Conservation (phyloP, 1,140 invertebrate genomes). For the Heterodera carotae region DNA sequence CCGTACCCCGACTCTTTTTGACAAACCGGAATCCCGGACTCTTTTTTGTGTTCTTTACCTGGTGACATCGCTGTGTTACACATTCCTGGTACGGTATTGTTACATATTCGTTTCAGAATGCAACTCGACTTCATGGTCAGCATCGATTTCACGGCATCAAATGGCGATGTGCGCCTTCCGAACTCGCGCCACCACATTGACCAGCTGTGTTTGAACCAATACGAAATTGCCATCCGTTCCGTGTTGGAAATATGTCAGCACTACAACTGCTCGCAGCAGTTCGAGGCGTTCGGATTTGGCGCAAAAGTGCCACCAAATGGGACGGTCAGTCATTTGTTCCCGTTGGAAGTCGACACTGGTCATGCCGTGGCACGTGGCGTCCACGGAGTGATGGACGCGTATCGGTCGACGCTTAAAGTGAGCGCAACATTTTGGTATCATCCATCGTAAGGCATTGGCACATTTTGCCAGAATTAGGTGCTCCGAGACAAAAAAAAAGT, state of each 20-base stretch:
- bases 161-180: constrained; percentile 71
- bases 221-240: constrained; percentile 67
- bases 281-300: constrained; percentile 61
- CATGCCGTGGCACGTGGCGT: constrained; percentile 70
- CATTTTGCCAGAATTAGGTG: no score
- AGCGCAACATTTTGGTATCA: no score
- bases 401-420: constrained; percentile 66
- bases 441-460: no score
- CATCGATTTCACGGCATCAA: constrained; percentile 76
- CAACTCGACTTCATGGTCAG: constrained; percentile 72
- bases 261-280: constrained; percentile 68
- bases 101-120: constrained; percentile 51
- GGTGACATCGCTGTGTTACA: no score
- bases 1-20: no score
- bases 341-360: constrained; percentile 66
- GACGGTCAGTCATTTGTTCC: constrained; percentile 50
- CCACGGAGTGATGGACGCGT: constrained; percentile 65
- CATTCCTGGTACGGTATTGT: no score
- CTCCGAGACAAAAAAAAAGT: no score
- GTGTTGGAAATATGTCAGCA: constrained; percentile 71
- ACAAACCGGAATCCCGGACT: no score
- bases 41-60: no score
- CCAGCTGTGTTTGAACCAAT: constrained; percentile 69
- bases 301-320: constrained; percentile 44
- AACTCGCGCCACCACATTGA: constrained; percentile 71